phyloP scores from a whole-genome alignment of 1,140 invertebrate genomes.

The Ceratosolen fusciceps region DNA sequence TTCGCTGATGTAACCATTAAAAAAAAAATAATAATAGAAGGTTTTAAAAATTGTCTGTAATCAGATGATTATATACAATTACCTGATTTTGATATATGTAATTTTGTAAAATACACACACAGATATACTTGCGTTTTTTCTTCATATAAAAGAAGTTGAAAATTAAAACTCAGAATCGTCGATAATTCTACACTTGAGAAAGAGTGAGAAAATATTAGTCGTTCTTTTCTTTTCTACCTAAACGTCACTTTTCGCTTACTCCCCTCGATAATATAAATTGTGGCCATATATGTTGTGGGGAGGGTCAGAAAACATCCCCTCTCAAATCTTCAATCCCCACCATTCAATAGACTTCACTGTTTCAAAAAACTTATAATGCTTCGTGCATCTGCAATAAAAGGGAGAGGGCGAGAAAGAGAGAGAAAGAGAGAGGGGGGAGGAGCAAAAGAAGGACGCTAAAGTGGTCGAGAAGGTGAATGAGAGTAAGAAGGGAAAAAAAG shows the following conservation, averaged over 20 bases:
- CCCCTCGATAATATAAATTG: background rate
- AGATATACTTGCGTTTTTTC: no score
- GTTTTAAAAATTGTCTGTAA: no score
- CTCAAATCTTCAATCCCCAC: background rate
- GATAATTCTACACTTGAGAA: slow-evolving; percentile 7
- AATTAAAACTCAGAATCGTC: slow-evolving; percentile 10
- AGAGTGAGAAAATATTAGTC: no score
- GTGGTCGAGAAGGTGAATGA: background rate
- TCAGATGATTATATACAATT: no score
- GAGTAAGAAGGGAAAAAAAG: background rate
- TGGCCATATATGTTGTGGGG: background rate
- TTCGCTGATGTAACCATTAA: no score
- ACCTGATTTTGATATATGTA: no score
- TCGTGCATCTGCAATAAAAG: background rate
- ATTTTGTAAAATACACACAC: no score
- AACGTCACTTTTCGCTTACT: no score
- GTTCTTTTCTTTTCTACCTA: no score
- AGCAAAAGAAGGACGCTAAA: no score
- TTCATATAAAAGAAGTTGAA: slow-evolving; percentile 5
- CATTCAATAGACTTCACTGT: background rate
- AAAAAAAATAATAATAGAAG: no score
- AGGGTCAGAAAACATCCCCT: background rate
- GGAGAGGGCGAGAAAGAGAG: background rate
- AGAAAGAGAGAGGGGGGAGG: background rate
- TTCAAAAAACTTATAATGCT: slow-evolving; percentile 8